Conservation (phyloP, 1,140 invertebrate species). For the Papilio aristodemus region DNA sequence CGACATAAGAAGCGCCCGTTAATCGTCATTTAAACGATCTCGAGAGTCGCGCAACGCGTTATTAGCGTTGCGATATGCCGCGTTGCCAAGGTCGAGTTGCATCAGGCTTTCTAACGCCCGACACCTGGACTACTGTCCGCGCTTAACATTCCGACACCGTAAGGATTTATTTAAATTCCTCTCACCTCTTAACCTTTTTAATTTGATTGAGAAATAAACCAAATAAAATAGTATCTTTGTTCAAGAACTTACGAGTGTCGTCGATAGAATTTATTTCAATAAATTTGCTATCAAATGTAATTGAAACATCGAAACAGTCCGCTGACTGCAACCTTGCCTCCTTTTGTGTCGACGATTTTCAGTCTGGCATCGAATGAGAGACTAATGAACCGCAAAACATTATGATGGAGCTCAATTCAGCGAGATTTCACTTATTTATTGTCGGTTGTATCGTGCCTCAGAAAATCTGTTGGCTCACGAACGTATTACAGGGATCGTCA, state of each 20-base stretch:
- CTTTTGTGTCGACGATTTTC: slow-evolving; percentile 61
- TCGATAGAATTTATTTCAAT: slow-evolving; percentile 39
- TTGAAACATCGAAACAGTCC: slow-evolving; percentile 66
- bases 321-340: slow-evolving; percentile 67
- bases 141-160: slow-evolving; percentile 51
- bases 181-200: slow-evolving; percentile 72
- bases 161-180: slow-evolving; percentile 67
- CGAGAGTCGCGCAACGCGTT: slow-evolving; percentile 62
- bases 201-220: slow-evolving; percentile 54
- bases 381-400: slow-evolving; percentile 68
- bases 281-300: slow-evolving; percentile 53
- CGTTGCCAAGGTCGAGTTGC: slow-evolving; percentile 69
- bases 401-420: slow-evolving; percentile 56
- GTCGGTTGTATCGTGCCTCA: slow-evolving; percentile 49
- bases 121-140: slow-evolving; percentile 52
- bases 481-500: slow-evolving; percentile 53
- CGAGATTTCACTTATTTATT: slow-evolving; percentile 72
- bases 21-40: slow-evolving; percentile 78
- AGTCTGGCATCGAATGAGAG: slow-evolving; percentile 61
- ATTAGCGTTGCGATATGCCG: slow-evolving; percentile 66
- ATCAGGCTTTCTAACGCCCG: slow-evolving; percentile 73
- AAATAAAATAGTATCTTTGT: slow-evolving; percentile 44
- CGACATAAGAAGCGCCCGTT: slow-evolving; percentile 64
- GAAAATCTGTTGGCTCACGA: slow-evolving; percentile 57
- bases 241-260: slow-evolving; percentile 24